Evolutionary conservation across 2,113 vertebrate genomes (phyloP).

Genomic region (Origma solitaria): DNA sequence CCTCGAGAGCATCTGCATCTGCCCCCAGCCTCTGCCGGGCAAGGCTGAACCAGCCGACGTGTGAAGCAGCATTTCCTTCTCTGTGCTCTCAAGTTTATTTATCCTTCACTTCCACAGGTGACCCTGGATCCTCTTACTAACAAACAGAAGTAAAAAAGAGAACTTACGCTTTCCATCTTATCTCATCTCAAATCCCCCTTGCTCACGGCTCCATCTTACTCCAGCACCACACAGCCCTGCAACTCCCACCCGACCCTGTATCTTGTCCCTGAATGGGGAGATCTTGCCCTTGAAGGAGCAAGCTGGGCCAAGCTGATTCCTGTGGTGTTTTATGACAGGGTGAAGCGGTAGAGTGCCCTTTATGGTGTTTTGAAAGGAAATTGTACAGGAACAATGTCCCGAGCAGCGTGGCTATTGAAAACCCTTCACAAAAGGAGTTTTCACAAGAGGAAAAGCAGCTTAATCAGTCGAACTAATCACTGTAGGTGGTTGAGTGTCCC

Average conservation of each 20-base stretch:
- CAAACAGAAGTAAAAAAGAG: neutral
- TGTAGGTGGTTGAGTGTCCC: conserved; percentile 54
- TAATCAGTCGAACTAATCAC: conserved; percentile 45
- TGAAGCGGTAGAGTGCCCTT: conserved; percentile 10
- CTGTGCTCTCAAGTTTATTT: neutral
- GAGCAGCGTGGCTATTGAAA: neutral
- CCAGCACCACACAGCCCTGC: neutral
- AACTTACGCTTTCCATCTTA: neutral
- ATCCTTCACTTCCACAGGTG: neutral
- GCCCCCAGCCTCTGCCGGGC: neutral
- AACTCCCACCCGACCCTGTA: neutral
- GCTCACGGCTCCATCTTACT: neutral
- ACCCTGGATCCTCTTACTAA: neutral
- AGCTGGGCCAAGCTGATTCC: neutral
- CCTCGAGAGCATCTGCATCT: neutral
- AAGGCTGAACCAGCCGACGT: neutral
- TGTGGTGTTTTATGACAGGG: neutral
- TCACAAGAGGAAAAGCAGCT: conserved; percentile 55
- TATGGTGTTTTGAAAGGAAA: conserved; percentile 28
- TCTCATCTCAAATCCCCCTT: neutral
- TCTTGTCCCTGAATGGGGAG: neutral
- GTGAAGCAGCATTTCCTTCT: neutral
- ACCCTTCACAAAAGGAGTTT: conserved; percentile 37
- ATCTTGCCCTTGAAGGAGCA: neutral
- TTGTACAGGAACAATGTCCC: conserved; percentile 13